A percentile compares a stretch with the other conserved stretches of the same genome.
Evolutionary conservation across 2,888 invertebrate genomes (phyloP).

Genomic region (Reticulitermes lucifugus): DNA sequence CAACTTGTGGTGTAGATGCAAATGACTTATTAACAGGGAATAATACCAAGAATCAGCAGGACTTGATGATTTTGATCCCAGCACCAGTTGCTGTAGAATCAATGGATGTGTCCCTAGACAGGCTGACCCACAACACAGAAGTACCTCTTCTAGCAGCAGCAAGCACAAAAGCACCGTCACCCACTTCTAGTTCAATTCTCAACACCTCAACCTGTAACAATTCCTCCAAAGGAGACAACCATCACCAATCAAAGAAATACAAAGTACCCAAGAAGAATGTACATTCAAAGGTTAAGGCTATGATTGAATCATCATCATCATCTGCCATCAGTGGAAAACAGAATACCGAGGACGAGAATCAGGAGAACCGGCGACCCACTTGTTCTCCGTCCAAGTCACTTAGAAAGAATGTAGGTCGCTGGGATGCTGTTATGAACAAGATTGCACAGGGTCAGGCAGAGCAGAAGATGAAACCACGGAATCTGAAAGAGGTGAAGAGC

Average conservation of each 20-base stretch:
- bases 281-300: conserved; percentile 79
- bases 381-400: conserved; percentile 63
- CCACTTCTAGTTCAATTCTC: not conserved
- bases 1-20: not conserved
- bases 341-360: conserved; percentile 65
- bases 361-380: conserved; percentile 68
- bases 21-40: conserved; percentile 19
- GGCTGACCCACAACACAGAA: not conserved
- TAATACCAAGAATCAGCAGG: conserved; percentile 27
- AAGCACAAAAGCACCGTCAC: not conserved
- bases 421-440: conserved; percentile 88
- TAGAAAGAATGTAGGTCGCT: conserved; percentile 72
- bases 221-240: conserved; percentile 57
- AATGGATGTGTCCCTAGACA: not conserved
- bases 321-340: conserved; percentile 31
- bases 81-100: not conserved
- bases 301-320: conserved; percentile 68
- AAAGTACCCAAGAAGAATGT: conserved; percentile 85
- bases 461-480: conserved; percentile 75
- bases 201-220: not conserved
- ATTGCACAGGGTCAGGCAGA: conserved; percentile 79
- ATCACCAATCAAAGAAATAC: conserved; percentile 71
- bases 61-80: not conserved
- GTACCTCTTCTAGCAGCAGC: not conserved
- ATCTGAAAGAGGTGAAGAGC: conserved; percentile 87